Conservation (phyloP, 1,140 invertebrate species). For the Nylanderia fulva region DNA sequence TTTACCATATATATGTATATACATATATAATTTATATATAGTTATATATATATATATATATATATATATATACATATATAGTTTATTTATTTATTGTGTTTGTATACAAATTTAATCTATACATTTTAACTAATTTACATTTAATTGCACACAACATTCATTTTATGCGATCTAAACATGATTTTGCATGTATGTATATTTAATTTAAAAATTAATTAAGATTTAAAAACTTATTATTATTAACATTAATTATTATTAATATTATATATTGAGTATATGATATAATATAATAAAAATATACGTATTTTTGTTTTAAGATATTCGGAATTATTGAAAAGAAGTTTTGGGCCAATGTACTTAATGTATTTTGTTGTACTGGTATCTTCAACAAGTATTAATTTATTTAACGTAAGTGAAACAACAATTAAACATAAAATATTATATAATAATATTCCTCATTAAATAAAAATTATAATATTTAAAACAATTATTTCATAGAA, state of each 20-base stretch:
- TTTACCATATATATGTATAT: background rate
- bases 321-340: constrained; percentile 15
- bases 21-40: too few relatives aligned
- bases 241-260: background rate
- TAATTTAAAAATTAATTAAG: background rate
- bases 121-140: too few relatives aligned
- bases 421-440: background rate
- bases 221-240: background rate
- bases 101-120: background rate
- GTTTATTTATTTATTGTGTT: too few relatives aligned
- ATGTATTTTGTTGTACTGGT: background rate
- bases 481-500: background rate
- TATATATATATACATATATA: too few relatives aligned
- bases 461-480: background rate
- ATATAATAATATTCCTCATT: background rate
- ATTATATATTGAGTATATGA: background rate
- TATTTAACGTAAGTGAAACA: background rate
- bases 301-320: constrained; percentile 18
- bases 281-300: background rate
- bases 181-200: background rate
- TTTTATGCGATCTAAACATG: background rate
- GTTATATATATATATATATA: too few relatives aligned
- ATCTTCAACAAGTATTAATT: constrained; percentile 5
- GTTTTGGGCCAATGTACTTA: constrained; percentile 5
- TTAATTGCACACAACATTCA: background rate